Conservation (phyloP, 2,888 invertebrate genomes). For the Conistra vaccinii region DNA sequence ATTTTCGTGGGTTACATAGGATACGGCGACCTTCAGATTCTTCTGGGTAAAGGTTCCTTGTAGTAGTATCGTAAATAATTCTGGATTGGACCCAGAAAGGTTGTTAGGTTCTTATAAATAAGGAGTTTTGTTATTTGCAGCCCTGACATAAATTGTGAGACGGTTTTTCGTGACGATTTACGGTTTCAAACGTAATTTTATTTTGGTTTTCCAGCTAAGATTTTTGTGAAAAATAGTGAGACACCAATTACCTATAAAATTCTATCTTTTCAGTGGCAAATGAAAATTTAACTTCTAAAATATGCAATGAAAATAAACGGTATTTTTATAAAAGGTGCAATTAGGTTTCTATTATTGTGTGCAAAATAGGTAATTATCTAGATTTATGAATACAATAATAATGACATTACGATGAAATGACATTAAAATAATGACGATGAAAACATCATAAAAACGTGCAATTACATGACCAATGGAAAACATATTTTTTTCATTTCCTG, state of each 20-base stretch:
- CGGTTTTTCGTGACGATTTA: slow-evolving; percentile 21
- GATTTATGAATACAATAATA: slow-evolving; percentile 39
- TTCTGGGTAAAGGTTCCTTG: slow-evolving; percentile 55
- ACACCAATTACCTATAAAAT: neutral
- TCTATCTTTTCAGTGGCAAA: neutral
- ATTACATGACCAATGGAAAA: slow-evolving; percentile 17
- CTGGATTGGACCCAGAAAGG: slow-evolving; percentile 48
- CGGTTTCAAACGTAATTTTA: neutral
- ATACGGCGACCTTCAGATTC: slow-evolving; percentile 60
- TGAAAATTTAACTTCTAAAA: neutral
- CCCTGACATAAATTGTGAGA: slow-evolving; percentile 16
- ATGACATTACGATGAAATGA: slow-evolving; percentile 29
- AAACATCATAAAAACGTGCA: slow-evolving; percentile 19
- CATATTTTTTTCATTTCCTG: neutral
- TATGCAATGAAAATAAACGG: neutral
- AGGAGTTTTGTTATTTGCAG: slow-evolving; percentile 40
- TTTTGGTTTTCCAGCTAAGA: slow-evolving; percentile 1
- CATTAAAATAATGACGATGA: slow-evolving; percentile 33
- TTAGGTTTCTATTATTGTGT: slow-evolving; percentile 34
- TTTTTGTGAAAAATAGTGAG: neutral
- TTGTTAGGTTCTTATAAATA: slow-evolving; percentile 55
- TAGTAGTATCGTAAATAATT: slow-evolving; percentile 65
- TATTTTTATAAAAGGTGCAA: slow-evolving; percentile 15
- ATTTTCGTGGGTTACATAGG: slow-evolving; percentile 57
- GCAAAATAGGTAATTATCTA: slow-evolving; percentile 39